These are phyloP conservation scores for Triplophysa siluroides DNA, from an alignment of 2,113 vertebrate genomes.

Conservation along the genomic window DNA sequence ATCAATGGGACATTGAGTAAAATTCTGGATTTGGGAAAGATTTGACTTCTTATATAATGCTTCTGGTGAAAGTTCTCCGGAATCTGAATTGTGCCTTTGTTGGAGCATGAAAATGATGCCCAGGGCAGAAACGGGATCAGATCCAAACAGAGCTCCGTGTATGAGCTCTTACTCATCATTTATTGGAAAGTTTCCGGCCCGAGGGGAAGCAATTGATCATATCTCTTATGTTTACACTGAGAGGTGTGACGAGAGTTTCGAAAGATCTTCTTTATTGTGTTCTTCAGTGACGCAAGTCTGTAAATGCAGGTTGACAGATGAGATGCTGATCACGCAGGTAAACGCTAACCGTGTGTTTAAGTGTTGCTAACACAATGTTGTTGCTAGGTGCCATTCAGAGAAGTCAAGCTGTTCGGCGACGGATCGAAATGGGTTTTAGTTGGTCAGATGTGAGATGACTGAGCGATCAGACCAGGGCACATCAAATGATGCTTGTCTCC, in stretches of 20 bases:
- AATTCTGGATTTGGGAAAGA: too few relatives aligned
- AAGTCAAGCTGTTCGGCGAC: not conserved
- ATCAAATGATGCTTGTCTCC: too few relatives aligned
- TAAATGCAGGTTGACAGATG: not conserved
- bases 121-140: slow-evolving; percentile 28
- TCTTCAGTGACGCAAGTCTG: not conserved
- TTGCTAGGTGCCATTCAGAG: not conserved
- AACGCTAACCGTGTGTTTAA: not conserved
- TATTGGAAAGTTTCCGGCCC: slow-evolving; percentile 35
- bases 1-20: not conserved
- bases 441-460: not conserved
- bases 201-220: not conserved
- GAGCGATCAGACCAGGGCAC: not conserved
- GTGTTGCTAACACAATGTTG: not conserved
- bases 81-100: slow-evolving; percentile 14
- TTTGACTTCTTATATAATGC: not conserved
- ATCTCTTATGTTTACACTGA: slow-evolving; percentile 43
- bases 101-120: slow-evolving; percentile 43
- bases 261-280: not conserved
- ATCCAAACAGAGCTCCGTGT: slow-evolving; percentile 7
- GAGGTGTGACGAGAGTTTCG: slow-evolving; percentile 1
- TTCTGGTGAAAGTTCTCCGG: not conserved
- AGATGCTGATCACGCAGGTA: not conserved
- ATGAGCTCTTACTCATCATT: slow-evolving; percentile 43
- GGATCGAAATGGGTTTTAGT: not conserved